Conservation (phyloP, 2,797 vertebrate species). For the Tragopan temminckii region DNA sequence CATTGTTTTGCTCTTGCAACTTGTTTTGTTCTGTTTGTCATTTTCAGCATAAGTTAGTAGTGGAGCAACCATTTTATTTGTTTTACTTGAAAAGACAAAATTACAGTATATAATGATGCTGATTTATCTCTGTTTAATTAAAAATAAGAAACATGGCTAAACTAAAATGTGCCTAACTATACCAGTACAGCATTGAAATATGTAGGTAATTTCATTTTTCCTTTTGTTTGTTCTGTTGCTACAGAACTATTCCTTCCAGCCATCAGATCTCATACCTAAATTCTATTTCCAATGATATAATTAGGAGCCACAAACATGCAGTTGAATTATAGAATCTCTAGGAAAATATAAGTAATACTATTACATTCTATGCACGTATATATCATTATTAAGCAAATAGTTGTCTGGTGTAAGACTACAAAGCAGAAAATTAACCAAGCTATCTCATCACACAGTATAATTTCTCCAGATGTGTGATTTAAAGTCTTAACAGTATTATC, state of each 20-base stretch:
- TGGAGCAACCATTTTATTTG: not conserved
- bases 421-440: slow-evolving; percentile 43
- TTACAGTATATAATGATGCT: not conserved
- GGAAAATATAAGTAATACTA: slow-evolving; percentile 19
- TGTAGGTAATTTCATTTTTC: slow-evolving; percentile 33
- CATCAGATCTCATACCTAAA: slow-evolving; percentile 1
- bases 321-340: slow-evolving; percentile 7
- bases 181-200: not conserved
- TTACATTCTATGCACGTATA: not conserved
- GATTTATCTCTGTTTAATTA: slow-evolving; percentile 59
- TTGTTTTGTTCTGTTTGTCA: not conserved
- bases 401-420: slow-evolving; percentile 1
- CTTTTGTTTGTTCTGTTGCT: not conserved
- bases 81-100: slow-evolving; percentile 21
- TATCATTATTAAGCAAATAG: slow-evolving; percentile 33
- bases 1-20: not conserved
- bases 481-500: slow-evolving; percentile 21
- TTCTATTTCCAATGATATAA: slow-evolving; percentile 13
- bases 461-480: slow-evolving; percentile 25
- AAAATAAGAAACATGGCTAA: slow-evolving; percentile 11
- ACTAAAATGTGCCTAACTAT: not conserved
- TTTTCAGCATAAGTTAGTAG: not conserved
- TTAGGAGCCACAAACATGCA: slow-evolving; percentile 8
- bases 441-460: slow-evolving; percentile 1
- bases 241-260: not conserved